Conservation (phyloP, 2,888 invertebrate species). For the Monoplex corrugatus region DNA sequence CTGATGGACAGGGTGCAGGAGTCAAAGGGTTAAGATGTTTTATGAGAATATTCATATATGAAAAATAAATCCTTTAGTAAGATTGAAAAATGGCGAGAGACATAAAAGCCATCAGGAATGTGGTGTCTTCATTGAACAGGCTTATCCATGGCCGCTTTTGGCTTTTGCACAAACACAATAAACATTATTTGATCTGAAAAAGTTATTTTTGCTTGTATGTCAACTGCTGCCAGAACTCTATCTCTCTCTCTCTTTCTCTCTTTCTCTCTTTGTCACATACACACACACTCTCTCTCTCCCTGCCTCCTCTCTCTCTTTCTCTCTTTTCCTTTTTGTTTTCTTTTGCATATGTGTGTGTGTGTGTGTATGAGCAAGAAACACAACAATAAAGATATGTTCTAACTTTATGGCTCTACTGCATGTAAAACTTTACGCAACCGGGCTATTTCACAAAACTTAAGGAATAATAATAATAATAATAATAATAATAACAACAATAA, state of each 20-base stretch:
- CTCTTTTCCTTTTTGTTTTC: background rate
- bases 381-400: background rate
- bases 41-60: too few species aligned
- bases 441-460: background rate
- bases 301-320: conserved; percentile 29
- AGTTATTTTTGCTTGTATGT: too few species aligned
- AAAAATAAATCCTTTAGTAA: too few species aligned
- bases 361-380: background rate
- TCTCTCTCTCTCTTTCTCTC: conserved; percentile 39
- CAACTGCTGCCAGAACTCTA: background rate
- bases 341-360: background rate
- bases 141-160: too few species aligned
- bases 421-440: conserved; percentile 10
- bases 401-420: background rate
- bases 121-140: too few species aligned
- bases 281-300: conserved; percentile 39
- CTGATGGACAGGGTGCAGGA: too few species aligned
- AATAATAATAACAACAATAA: too few species aligned
- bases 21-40: too few species aligned
- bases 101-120: too few species aligned
- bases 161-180: too few species aligned
- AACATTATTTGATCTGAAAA: too few species aligned
- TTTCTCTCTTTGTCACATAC: conserved; percentile 29
- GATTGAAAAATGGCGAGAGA: too few species aligned
- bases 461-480: background rate